Evolutionary conservation across 2,113 vertebrate genomes (phyloP), one percentile per base, ranked within the genome.

Genomic region (Melanerpes aurifrons): DNA sequence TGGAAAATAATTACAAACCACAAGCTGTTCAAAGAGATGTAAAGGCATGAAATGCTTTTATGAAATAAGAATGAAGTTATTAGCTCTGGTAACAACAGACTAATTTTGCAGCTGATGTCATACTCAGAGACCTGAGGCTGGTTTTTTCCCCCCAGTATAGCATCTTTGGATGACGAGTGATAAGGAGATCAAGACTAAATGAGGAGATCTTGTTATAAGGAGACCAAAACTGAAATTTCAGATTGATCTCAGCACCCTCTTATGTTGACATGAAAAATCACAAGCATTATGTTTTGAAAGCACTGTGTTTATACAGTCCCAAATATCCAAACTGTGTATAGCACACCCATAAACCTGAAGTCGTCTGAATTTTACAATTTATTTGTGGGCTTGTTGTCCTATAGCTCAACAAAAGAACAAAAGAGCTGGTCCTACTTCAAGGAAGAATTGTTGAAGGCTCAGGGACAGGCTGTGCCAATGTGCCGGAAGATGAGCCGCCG

Each of bases 1-100:
- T 85, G 84, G 82, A 93, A 91, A 87, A 91, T 54, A 54, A 29
- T 64, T 85, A 35, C 73, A 85, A 94, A 82, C 87, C 93, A 90
- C 93, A 89, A 73, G n/a, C 40, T 68, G 12, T 92, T 66, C 81
- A 77, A 43, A 73, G 71, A 70, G 29, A 58, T 47, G 25, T 20
- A 37, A 66, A 79, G 45, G 56, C 40, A 89, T 0, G 2, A 43
- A 74, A 69, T 59, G 74, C 29, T 88, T 85, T 85, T 40, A 19
- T 35, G 53, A 76, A 82, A 9, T 21, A 90, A 58, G 61, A 63
- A 77, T 64, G 8, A 82, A 58, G 7, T 45, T 83, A 5, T 45
- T n/a, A 86, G 77, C 32, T 82, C 25, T 62, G 10, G 32, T 37
- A 78, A 66, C 13, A 53, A 57, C 12, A 78, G 35, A 12, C 4